Conservation (phyloP, 53 echinoderm and acorn worm genomes). For the Apostichopus leukothele region DNA sequence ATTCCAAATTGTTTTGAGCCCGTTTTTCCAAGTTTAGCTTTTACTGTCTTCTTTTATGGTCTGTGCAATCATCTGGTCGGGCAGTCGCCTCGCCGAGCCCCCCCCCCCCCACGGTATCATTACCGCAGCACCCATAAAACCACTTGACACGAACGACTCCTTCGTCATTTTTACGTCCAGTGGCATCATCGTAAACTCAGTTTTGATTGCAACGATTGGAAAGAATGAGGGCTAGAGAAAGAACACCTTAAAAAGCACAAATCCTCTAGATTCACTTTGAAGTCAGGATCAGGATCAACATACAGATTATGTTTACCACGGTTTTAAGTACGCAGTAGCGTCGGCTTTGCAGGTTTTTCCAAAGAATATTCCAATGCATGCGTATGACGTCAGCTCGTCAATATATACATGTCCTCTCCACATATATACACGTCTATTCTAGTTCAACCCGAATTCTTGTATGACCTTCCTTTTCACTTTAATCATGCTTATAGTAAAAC, state of each 20-base stretch:
- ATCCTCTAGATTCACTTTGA: no score
- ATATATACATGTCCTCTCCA: no score
- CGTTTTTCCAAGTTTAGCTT: neutral
- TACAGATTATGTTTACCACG: no score
- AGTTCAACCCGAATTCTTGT: no score
- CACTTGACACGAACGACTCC: neutral
- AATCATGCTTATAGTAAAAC: conserved; percentile 28
- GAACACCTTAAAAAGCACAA: no score
- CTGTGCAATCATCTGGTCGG: neutral
- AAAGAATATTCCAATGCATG: no score
- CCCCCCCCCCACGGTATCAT: neutral
- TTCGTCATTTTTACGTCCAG: neutral
- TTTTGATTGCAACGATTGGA: neutral
- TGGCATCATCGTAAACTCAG: neutral
- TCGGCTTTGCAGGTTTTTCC: no score
- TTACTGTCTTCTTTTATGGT: neutral
- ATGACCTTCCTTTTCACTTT: neutral
- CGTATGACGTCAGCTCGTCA: no score
- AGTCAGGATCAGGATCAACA: no score
- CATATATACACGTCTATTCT: no score
- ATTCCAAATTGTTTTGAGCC: neutral
- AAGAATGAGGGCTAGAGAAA: neutral
- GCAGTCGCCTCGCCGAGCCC: no score
- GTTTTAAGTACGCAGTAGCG: no score
- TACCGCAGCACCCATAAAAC: neutral